phyloP scores from a whole-genome alignment of 2,888 invertebrate species.

The Himalopsyche anomala region DNA sequence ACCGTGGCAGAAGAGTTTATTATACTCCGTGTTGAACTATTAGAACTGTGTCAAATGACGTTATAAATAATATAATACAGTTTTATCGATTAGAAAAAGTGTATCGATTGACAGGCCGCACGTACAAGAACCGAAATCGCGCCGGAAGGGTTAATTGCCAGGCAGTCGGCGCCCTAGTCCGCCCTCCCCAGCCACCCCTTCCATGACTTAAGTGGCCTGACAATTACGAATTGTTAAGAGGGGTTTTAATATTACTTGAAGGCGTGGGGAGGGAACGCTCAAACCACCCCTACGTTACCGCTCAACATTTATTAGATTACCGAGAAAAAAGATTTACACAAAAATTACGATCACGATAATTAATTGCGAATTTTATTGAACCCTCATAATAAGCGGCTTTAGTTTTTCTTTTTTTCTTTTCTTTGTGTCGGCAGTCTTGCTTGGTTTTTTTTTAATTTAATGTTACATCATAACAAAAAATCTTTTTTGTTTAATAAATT shows the following conservation, averaged over 20 bases:
- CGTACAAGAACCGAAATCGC: conserved; percentile 41
- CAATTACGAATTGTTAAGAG: conserved; percentile 62
- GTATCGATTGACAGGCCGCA: conserved; percentile 35
- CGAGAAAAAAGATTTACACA: conserved; percentile 40
- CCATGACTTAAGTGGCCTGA: conserved; percentile 61
- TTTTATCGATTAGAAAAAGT: conserved; percentile 29
- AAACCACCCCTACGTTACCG: conserved; percentile 44
- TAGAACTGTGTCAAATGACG: neutral
- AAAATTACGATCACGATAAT: conserved; percentile 43
- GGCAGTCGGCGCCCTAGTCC: conserved; percentile 42
- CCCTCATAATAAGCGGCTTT: conserved; percentile 30
- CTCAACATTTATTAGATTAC: conserved; percentile 61
- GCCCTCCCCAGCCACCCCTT: neutral
- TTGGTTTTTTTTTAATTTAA: too few species aligned
- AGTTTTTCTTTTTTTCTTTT: conserved; percentile 9
- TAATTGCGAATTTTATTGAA: conserved; percentile 42
- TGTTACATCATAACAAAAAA: too few species aligned
- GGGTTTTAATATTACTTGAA: conserved; percentile 41
- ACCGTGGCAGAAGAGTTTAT: too few species aligned
- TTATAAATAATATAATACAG: conserved; percentile 18
- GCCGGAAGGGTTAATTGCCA: conserved; percentile 45
- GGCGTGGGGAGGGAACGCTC: conserved; percentile 48
- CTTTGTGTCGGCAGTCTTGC: neutral
- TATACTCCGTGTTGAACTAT: too few species aligned
- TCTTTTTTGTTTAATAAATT: too few species aligned